Base-by-base conservation (phyloP, 64 coral and sea anemone genomes). In the Stichodactyla helianthus region DNA sequence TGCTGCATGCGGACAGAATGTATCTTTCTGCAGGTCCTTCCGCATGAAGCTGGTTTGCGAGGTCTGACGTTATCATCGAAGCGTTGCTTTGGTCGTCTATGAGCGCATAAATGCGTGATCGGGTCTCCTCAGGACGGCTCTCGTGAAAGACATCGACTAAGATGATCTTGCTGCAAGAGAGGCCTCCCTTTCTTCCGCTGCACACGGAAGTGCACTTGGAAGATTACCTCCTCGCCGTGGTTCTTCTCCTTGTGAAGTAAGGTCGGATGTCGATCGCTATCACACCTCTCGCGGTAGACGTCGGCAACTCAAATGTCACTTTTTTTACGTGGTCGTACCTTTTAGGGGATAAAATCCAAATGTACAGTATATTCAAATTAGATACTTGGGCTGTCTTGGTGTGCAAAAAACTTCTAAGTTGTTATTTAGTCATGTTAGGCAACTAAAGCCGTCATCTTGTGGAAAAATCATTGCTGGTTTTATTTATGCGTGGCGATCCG, bases 161-260 rank as follows among this genome's bases (percentile, higher is more conserved):
- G 54, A 89, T 79, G 74, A 89, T 89, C 19, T 89, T 82, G 77
- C 55, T 82, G 59, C 87, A 88, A 18, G 77, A 88, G 5, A 88
- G 51, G 7, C 87, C 76, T 31, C 5, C 55, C 15, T 27, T 53
- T 31, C 20, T 18, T 3, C 18, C 76, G 16, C 79, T 65, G 53
- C 57, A 89, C 13, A 79, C 51, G 4, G 78, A 16, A 10, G 26
- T 57, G 59, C 83, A 85, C 55, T 26, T 50, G 17, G 83, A 5
- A 44, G 26, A 35, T 10, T 70, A 65, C 14, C 20, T 85, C 83
- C n/a, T 84, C 20, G 58, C 86, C 20, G n/a, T 68, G 67, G 5
- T n/a, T n/a, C n/a, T n/a, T n/a, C n/a, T n/a, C n/a, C n/a, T n/a
- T n/a, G n/a, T n/a, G n/a, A n/a, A n/a, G n/a, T n/a, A n/a, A n/a